Base-by-base conservation (phyloP, 2,113 vertebrate species). In the Helogale parvula region DNA sequence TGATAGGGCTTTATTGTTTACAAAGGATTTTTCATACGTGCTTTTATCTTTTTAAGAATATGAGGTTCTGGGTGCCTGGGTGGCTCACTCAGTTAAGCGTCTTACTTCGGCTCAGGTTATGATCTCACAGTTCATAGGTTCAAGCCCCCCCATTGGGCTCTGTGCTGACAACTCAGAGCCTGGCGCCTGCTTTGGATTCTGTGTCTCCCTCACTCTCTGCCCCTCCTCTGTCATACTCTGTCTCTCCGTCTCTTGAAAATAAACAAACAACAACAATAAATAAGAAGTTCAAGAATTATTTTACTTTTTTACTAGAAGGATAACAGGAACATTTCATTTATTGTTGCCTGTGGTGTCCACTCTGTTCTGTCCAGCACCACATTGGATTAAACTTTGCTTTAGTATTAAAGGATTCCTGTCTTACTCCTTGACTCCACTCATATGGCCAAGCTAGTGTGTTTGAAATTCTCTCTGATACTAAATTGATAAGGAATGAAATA, bases 401-500 rank as follows among this genome's bases (percentile, higher is more conserved):
- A 68, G 3, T 63, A 4, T 31, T 19, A 7, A 31, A 52, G 14
- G 21, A 19, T 68, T 0, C 5, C 27, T 38, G 0, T 71, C 23
- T 38, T 74, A 57, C 93, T n/a, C 17, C 16, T 35, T 19, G 23
- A 25, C 4, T 33, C 60, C 23, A 83, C 31, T 1, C 7, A 21
- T 16, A 23, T 27, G 45, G 15, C 50, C 38, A 50, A 93, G 45
- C 21, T 19, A 85, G 5, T 60, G 19, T 21, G 63, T 94, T 66
- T 81, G 23, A 72, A 91, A 7, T 91, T 81, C 81, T 90, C 38
- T 86, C 50, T 95, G 33, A 47, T 35, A 54, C 3, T 21, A 90
- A 80, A 82, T 52, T 96, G 60, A 88, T 88, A 80, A 87, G 65
- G 23, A 80, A 69, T 90, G 15, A 76, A 89, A 71, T 66, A 79